phyloP scores from a whole-genome alignment of 1,140 invertebrate genomes.

The Cherax destructor region DNA sequence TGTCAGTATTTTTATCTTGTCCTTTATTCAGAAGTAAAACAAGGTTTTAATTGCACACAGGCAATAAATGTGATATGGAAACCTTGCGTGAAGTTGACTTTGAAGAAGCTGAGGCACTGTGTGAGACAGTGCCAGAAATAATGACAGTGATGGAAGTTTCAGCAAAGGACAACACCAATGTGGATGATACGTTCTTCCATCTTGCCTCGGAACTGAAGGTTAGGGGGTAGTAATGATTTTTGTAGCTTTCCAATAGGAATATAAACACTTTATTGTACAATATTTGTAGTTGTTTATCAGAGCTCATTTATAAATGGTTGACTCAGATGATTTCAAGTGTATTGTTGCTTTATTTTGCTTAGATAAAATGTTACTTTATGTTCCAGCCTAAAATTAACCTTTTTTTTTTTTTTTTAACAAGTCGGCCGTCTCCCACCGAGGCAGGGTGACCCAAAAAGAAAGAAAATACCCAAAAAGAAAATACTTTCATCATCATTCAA shows the following conservation, averaged over 20 bases:
- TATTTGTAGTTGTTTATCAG: too few relatives aligned
- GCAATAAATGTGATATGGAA: constrained; percentile 92
- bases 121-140: constrained; percentile 89
- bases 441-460: too few relatives aligned
- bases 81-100: constrained; percentile 87
- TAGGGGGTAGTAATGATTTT: constrained; percentile 36
- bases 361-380: too few relatives aligned
- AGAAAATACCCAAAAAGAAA: too few relatives aligned
- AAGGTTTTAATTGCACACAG: constrained; percentile 74
- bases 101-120: constrained; percentile 88
- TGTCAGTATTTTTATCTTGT: too few relatives aligned
- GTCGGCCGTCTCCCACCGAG: too few relatives aligned
- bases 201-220: constrained; percentile 92
- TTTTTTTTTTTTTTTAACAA: too few relatives aligned
- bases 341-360: too few relatives aligned
- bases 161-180: constrained; percentile 94
- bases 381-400: too few relatives aligned
- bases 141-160: constrained; percentile 92
- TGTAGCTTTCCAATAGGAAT: background rate
- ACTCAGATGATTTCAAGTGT: too few relatives aligned
- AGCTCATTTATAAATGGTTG: background rate
- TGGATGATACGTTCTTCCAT: constrained; percentile 92
- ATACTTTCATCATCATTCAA: too few relatives aligned
- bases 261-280: background rate
- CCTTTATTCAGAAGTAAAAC: too few relatives aligned